A percentile compares a stretch with the other conserved stretches of the same genome.
Conservation (phyloP, 2,888 invertebrate genomes). For the Phanerotoma sp. region DNA sequence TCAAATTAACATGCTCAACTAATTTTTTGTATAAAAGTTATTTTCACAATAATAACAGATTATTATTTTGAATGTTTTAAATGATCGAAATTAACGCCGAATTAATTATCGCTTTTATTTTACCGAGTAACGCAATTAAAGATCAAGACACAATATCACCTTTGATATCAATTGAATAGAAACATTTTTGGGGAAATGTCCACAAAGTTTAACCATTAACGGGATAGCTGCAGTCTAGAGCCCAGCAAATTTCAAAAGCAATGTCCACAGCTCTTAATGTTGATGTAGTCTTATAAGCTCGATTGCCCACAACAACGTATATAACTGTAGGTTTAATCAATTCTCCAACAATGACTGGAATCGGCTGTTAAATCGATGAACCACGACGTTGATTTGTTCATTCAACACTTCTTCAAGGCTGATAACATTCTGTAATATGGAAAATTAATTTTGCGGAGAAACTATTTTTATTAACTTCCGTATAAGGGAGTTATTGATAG, state of each 20-base stretch:
- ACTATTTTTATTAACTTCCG: too few species aligned
- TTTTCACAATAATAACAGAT: too few species aligned
- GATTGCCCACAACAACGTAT: background rate
- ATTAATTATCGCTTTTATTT: conserved; percentile 8
- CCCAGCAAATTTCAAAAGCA: conserved; percentile 15
- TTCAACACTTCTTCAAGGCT: background rate
- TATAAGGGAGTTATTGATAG: too few species aligned
- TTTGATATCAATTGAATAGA: conserved; percentile 9
- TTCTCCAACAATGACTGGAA: conserved; percentile 13
- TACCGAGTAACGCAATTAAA: conserved; percentile 8
- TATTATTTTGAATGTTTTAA: too few species aligned
- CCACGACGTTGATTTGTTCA: background rate
- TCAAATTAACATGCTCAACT: too few species aligned
- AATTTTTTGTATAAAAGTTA: too few species aligned
- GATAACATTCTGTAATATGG: too few species aligned
- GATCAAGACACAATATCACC: conserved; percentile 1
- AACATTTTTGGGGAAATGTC: conserved; percentile 19
- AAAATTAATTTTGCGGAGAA: too few species aligned
- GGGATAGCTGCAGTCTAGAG: conserved; percentile 14
- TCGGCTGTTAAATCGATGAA: background rate
- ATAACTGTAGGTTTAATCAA: background rate
- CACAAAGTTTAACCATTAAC: conserved; percentile 10
- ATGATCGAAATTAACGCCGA: too few species aligned
- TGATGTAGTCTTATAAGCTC: background rate
- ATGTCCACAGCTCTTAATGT: conserved; percentile 17